Evolutionary conservation across 2,113 vertebrate genomes (phyloP).

Genomic region (Gobius niger): DNA sequence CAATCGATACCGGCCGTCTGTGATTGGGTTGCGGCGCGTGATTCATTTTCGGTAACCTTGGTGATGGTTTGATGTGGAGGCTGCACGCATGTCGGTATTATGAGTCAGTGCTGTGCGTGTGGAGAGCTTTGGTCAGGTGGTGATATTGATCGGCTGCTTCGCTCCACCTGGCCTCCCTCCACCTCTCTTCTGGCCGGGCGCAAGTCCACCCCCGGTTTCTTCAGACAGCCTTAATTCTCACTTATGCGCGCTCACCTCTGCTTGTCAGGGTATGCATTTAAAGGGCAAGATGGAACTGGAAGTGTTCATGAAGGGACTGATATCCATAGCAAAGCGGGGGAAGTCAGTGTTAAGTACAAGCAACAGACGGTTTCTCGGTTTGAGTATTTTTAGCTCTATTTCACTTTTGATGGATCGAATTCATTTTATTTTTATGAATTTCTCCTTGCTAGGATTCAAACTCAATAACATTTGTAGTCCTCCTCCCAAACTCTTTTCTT

Average conservation of each 20-base stretch:
- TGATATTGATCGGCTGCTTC: constrained; percentile 70
- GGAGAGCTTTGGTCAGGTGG: constrained; percentile 62
- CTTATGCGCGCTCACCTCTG: constrained; percentile 20
- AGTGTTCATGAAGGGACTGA: background rate
- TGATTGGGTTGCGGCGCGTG: constrained; percentile 74
- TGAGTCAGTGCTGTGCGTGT: constrained; percentile 71
- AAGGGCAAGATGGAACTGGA: constrained; percentile 1
- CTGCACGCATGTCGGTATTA: constrained; percentile 68
- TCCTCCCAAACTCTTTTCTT: no score
- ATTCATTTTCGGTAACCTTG: constrained; percentile 80
- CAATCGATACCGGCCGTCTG: constrained; percentile 74
- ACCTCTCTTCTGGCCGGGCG: constrained; percentile 23
- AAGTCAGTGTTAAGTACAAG: no score
- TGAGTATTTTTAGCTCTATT: no score
- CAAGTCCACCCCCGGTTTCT: constrained; percentile 42
- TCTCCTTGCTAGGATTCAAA: no score
- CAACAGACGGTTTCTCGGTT: no score
- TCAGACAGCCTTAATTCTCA: constrained; percentile 50
- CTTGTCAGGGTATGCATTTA: constrained; percentile 41
- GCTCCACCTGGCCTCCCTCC: constrained; percentile 55
- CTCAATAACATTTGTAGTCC: no score
- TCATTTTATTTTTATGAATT: no score
- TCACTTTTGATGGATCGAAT: no score
- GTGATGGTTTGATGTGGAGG: constrained; percentile 78
- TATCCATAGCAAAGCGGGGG: background rate